Evolutionary conservation across 2,888 invertebrate genomes (phyloP).

Genomic region (Callinectes sapidus): DNA sequence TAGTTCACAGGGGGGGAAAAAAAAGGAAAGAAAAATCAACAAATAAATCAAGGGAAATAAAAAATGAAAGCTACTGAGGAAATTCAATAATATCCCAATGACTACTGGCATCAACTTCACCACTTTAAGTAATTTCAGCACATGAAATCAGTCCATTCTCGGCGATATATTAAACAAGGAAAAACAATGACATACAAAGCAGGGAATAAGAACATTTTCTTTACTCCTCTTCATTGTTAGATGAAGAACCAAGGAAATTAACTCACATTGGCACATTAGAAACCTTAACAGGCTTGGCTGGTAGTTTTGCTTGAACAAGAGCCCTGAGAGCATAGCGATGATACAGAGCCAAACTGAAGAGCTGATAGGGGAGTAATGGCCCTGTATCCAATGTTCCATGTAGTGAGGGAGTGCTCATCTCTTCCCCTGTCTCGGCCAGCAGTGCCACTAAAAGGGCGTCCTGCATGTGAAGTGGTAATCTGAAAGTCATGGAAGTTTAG

Average conservation of each 20-base stretch:
- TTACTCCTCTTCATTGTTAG: not conserved
- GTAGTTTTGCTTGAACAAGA: conserved; percentile 64
- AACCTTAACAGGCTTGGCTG: conserved; percentile 66
- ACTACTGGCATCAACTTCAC: too few species aligned
- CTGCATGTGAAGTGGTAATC: conserved; percentile 70
- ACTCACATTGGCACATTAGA: conserved; percentile 71
- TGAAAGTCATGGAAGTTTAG: conserved; percentile 20
- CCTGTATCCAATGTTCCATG: conserved; percentile 69
- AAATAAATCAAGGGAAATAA: not conserved
- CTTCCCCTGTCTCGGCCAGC: conserved; percentile 62
- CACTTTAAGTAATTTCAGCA: too few species aligned
- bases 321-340: conserved; percentile 70
- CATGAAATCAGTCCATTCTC: too few species aligned
- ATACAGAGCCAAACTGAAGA: conserved; percentile 68
- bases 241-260: not conserved
- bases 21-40: not conserved
- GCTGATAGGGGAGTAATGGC: conserved; percentile 62
- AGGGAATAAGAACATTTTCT: not conserved
- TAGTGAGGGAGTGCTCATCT: conserved; percentile 56
- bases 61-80: too few species aligned
- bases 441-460: conserved; percentile 67
- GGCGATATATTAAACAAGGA: not conserved
- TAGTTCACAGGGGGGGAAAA: not conserved
- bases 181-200: not conserved
- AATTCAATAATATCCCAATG: too few species aligned